Evolutionary conservation across 2,113 vertebrate species (phyloP).

Genomic region (Gnathonemus longibarbis): DNA sequence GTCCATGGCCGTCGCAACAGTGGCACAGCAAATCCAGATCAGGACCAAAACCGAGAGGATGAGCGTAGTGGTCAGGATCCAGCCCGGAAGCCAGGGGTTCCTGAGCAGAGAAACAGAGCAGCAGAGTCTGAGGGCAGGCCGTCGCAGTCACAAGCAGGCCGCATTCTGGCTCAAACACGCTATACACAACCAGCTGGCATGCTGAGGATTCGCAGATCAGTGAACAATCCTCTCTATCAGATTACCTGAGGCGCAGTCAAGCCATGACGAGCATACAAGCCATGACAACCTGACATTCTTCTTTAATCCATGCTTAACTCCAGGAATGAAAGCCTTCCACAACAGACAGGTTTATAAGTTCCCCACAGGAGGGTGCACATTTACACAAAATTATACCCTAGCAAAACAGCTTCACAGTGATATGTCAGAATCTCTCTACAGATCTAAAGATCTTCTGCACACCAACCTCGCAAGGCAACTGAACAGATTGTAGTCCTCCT

Average conservation of each 20-base stretch:
- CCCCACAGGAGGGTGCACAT: not conserved
- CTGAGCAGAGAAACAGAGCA: conserved; percentile 50
- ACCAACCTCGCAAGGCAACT: conserved; percentile 74
- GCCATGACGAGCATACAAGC: no score
- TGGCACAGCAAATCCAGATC: conserved; percentile 96
- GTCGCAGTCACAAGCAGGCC: no score
- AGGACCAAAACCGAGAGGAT: conserved; percentile 85
- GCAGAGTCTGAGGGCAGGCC: not conserved
- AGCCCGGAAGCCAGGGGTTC: conserved; percentile 79
- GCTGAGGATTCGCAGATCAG: not conserved
- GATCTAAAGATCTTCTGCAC: not conserved
- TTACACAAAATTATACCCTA: not conserved
- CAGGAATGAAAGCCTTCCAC: not conserved
- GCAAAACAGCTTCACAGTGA: no score
- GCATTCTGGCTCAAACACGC: not conserved
- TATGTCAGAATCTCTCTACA: no score
- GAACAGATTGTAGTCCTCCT: conserved; percentile 73
- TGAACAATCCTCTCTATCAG: no score
- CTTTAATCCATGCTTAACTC: no score
- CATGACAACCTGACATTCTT: no score
- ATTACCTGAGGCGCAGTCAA: no score
- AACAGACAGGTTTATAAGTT: not conserved
- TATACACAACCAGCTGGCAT: not conserved
- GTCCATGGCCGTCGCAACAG: conserved; percentile 91
- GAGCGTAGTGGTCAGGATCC: conserved; percentile 87